phyloP scores from a whole-genome alignment of 2,888 invertebrate species.

The Diaprepes abbreviatus region DNA sequence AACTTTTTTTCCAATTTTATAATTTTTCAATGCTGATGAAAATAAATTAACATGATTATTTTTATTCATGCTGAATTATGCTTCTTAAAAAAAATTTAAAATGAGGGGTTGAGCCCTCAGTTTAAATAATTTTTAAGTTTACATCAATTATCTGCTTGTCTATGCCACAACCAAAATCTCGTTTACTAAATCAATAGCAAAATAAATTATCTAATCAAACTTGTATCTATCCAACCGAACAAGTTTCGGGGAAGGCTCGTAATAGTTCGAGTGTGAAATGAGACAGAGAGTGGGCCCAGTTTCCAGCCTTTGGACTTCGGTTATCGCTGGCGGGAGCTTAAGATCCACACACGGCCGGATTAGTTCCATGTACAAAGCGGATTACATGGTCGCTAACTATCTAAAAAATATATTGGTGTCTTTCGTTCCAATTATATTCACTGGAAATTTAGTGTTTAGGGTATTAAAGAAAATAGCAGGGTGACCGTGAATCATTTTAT shows the following conservation, averaged over 20 bases:
- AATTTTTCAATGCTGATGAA: too few relatives aligned
- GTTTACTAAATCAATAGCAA: slow-evolving; percentile 32
- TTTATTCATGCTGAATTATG: too few relatives aligned
- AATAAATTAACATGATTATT: too few relatives aligned
- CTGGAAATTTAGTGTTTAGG: slow-evolving; percentile 33
- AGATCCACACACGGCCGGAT: slow-evolving; percentile 44
- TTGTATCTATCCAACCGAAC: slow-evolving; percentile 21
- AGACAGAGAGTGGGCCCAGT: slow-evolving; percentile 22
- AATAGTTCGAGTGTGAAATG: slow-evolving; percentile 44
- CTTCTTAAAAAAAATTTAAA: too few relatives aligned
- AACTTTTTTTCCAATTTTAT: too few relatives aligned
- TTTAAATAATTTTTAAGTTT: too few relatives aligned
- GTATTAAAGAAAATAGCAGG: slow-evolving; percentile 4
- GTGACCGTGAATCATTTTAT: too few relatives aligned
- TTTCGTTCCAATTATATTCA: slow-evolving; percentile 47
- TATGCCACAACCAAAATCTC: slow-evolving; percentile 19
- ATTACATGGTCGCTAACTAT: slow-evolving; percentile 62
- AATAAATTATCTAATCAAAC: slow-evolving; percentile 43
- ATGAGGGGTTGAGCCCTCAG: too few relatives aligned
- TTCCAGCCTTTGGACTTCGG: slow-evolving; percentile 32
- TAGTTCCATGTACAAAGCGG: slow-evolving; percentile 49
- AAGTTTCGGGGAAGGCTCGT: slow-evolving; percentile 11
- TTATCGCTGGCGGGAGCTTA: slow-evolving; percentile 43
- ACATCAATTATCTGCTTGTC: neutral
- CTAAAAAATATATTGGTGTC: slow-evolving; percentile 54